Base-by-base conservation (phyloP, 2,888 invertebrate species). In the Horisme vitalbata region DNA sequence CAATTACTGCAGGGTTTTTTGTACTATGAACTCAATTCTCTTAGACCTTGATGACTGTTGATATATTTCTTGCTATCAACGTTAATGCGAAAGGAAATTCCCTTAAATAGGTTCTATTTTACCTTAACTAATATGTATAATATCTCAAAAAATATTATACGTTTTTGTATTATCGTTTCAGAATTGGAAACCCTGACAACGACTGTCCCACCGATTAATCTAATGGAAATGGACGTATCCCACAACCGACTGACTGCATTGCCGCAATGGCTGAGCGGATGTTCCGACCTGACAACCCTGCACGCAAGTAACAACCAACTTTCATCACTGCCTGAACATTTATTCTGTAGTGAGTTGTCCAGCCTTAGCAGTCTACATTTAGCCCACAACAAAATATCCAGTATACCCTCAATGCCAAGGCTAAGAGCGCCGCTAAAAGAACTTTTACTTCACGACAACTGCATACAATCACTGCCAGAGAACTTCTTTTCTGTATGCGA, bases 161-260 rank as follows among this genome's bases (percentile, higher is more conserved):
- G 32, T 33, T 45, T 36, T 15, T 18, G n/a, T n/a, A n/a, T 45
- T 38, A 32, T 43, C 41, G 52, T 92, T 91, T 41, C 86, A 96
- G 96, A 93, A 80, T 80, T 96, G 50, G 94, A 93, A 64, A 93
- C 92, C 55, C 83, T 96, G 26, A 92, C 91, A 3, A 92, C 95
- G 6, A 91, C 91, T 36, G 93, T 94, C 12, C 91, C 93, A 36
- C 96, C 96, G 13, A 86, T 91, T 15, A 93, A 93, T 70, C 83
- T 96, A 33, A 92, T 93, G 56, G 94, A 95, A 71, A 90, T 96
- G 31, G 94, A 96, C 68, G 93, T 96, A 7, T 95, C 95, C 4
- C 93, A 94, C 73, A 96, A 96, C 68, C 93, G 93, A 63, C 79
- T 96, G 47, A 92, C 92, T 12, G 86, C 92, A 4, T 78, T 96